Evolutionary conservation across 1,140 invertebrate genomes (phyloP).

Genomic region (Drosophila busckii): DNA sequence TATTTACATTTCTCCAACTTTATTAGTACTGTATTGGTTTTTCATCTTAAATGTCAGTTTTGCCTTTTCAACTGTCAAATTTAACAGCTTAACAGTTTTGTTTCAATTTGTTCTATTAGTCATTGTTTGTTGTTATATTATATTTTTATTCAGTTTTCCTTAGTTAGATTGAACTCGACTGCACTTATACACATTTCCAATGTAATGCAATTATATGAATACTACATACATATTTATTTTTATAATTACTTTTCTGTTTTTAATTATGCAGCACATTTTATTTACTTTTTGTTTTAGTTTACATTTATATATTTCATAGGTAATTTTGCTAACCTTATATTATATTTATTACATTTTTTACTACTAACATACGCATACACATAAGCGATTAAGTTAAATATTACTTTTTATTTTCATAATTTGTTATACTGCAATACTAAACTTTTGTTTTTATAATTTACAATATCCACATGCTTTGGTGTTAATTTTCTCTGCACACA

Average conservation of each 20-base stretch:
- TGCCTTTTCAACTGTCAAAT: conserved; percentile 26
- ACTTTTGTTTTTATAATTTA: conserved; percentile 55
- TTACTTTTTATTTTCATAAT: conserved; percentile 33
- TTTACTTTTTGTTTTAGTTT: conserved; percentile 37
- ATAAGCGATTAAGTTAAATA: conserved; percentile 51
- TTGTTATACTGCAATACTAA: conserved; percentile 32
- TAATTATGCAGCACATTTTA: conserved; percentile 60
- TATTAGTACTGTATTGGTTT: conserved; percentile 67
- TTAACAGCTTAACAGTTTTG: conserved; percentile 12
- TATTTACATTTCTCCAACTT: conserved; percentile 66
- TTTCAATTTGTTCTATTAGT: conserved; percentile 14
- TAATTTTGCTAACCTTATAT: conserved; percentile 42
- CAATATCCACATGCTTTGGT: too few relatives aligned
- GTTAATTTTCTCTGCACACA: conserved; percentile 44
- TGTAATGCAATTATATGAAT: conserved; percentile 48
- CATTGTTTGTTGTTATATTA: conserved; percentile 29
- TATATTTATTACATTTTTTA: conserved; percentile 64
- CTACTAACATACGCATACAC: conserved; percentile 55
- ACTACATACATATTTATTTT: conserved; percentile 26
- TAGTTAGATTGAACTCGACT: conserved; percentile 27
- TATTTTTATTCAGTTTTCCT: conserved; percentile 37
- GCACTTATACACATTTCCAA: conserved; percentile 46
- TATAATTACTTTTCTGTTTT: conserved; percentile 24
- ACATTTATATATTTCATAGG: conserved; percentile 38
- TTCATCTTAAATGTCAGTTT: conserved; percentile 31